Evolutionary conservation across 1,140 invertebrate species (phyloP).

Genomic region (Holotrichia oblita): DNA sequence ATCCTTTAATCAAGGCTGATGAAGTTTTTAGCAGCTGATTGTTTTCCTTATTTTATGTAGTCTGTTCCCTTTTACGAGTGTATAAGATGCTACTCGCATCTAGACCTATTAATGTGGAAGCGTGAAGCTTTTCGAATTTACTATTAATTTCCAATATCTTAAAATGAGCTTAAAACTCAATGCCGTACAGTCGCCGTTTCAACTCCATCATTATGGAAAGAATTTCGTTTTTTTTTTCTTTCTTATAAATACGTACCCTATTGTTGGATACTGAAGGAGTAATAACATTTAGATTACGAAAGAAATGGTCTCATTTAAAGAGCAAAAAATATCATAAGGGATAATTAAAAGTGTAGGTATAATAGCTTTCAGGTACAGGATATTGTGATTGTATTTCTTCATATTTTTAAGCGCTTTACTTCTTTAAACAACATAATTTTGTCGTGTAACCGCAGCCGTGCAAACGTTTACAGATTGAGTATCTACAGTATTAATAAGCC

Average conservation of each 20-base stretch:
- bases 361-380: too few relatives aligned
- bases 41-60: constrained; percentile 42
- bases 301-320: constrained; percentile 6
- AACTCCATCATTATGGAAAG: constrained; percentile 36
- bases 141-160: constrained; percentile 41
- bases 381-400: too few relatives aligned
- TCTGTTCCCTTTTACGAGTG: background rate
- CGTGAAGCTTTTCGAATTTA: constrained; percentile 41
- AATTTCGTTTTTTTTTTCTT: constrained; percentile 15
- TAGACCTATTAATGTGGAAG: constrained; percentile 38
- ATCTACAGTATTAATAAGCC: too few relatives aligned
- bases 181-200: background rate
- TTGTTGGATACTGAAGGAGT: background rate
- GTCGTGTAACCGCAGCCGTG: too few relatives aligned
- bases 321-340: background rate
- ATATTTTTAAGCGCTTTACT: too few relatives aligned
- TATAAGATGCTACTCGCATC: constrained; percentile 1
- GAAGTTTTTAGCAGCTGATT: constrained; percentile 44
- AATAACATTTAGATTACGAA: background rate
- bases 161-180: constrained; percentile 29
- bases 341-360: background rate
- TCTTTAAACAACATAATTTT: too few relatives aligned
- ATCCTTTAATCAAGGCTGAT: constrained; percentile 42
- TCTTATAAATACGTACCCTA: constrained; percentile 4
- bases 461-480: too few relatives aligned